Conservation (phyloP, 1,140 invertebrate genomes). For the Drosophila triauraria region DNA sequence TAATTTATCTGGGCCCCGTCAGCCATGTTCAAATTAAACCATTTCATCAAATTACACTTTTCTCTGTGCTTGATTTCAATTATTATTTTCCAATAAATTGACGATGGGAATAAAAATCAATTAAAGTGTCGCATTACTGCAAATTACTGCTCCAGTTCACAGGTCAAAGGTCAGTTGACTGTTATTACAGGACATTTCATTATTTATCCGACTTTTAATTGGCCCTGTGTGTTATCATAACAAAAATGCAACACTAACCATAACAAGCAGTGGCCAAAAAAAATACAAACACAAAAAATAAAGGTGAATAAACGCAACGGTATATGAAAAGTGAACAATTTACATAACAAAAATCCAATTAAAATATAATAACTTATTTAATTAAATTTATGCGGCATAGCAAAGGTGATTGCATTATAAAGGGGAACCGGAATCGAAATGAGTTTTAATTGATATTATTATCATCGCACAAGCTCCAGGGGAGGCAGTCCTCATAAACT, state of each 20-base stretch:
- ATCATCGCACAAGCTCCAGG: slow-evolving; percentile 4
- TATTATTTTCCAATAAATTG: slow-evolving; percentile 40
- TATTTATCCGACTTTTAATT: slow-evolving; percentile 46
- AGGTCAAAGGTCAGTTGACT: slow-evolving; percentile 38
- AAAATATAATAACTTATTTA: slow-evolving; percentile 80
- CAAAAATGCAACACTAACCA: slow-evolving; percentile 10
- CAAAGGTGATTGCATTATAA: slow-evolving; percentile 40
- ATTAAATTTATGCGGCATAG: slow-evolving; percentile 75
- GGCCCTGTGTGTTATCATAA: slow-evolving; percentile 23
- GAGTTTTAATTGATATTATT: slow-evolving; percentile 51
- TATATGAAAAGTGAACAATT: slow-evolving; percentile 49
- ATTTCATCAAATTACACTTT: slow-evolving; percentile 17
- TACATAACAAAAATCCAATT: slow-evolving; percentile 73
- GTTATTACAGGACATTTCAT: slow-evolving; percentile 40
- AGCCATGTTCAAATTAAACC: background rate
- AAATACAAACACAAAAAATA: background rate
- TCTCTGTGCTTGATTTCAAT: slow-evolving; percentile 7
- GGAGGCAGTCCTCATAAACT: slow-evolving; percentile 27
- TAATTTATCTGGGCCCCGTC: background rate
- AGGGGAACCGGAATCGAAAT: slow-evolving; percentile 22
- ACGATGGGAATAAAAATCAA: slow-evolving; percentile 31
- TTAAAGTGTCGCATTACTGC: slow-evolving; percentile 49
- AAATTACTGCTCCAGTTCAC: slow-evolving; percentile 40
- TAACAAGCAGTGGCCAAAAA: slow-evolving; percentile 3
- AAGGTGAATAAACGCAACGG: slow-evolving; percentile 7